Conservation (phyloP, 2,888 invertebrate species). For the Pyrrhosoma nymphula region DNA sequence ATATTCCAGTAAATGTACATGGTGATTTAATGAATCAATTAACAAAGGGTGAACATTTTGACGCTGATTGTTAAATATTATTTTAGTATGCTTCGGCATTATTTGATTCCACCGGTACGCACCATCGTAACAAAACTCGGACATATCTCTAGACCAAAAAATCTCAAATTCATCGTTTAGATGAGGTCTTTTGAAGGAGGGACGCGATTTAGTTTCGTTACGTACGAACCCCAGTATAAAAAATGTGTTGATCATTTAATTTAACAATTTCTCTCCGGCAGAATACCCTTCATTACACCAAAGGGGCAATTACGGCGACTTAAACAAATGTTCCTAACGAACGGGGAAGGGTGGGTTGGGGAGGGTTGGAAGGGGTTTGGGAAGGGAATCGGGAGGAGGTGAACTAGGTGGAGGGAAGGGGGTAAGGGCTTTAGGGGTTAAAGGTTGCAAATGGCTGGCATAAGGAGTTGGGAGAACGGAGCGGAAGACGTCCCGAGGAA, state of each 20-base stretch:
- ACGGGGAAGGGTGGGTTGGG: neutral
- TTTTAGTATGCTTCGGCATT: neutral
- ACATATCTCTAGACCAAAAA: neutral
- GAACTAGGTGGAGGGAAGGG: neutral
- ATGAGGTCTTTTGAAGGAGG: neutral
- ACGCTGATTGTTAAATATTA: too few species aligned
- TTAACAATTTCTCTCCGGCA: neutral
- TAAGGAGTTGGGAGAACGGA: neutral
- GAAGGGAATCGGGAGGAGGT: neutral
- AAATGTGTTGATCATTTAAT: slow-evolving; percentile 4
- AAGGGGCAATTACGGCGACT: slow-evolving; percentile 7
- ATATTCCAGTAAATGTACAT: too few species aligned
- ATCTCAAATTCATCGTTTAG: neutral
- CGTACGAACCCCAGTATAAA: neutral
- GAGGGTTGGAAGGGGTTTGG: too few species aligned
- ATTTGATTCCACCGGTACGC: neutral
- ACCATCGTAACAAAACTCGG: neutral
- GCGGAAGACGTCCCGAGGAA: slow-evolving; percentile 26
- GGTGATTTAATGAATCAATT: too few species aligned
- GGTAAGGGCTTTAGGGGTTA: neutral
- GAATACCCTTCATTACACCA: slow-evolving; percentile 28
- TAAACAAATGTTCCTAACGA: slow-evolving; percentile 21
- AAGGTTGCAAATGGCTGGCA: slow-evolving; percentile 5
- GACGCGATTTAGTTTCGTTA: neutral
- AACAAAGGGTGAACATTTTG: too few species aligned